Conservation (phyloP, 92 coral and sea anemone genomes). For the Meandrina meandrites region DNA sequence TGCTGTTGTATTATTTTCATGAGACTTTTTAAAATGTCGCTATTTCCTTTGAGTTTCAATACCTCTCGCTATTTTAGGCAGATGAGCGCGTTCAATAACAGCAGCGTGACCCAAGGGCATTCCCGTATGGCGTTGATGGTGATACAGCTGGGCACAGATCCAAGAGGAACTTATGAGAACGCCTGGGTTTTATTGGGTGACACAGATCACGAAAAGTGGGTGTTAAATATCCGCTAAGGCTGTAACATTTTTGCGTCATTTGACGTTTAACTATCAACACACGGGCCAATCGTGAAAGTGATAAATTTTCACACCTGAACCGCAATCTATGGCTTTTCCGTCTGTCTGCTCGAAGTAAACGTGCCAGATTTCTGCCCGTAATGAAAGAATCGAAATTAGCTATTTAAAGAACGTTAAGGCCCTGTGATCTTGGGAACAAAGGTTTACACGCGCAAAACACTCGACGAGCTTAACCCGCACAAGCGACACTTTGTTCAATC, state of each 20-base stretch:
- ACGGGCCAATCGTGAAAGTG: slow-evolving; percentile 11
- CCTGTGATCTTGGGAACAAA: background rate
- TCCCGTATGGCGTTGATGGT: background rate
- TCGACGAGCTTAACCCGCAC: slow-evolving; percentile 14
- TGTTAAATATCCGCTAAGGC: slow-evolving; percentile 33
- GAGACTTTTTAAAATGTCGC: slow-evolving; percentile 8
- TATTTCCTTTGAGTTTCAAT: slow-evolving; percentile 14
- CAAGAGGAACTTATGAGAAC: background rate
- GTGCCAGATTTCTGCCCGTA: slow-evolving; percentile 5
- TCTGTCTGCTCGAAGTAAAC: background rate
- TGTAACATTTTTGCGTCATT: slow-evolving; percentile 23
- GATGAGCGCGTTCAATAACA: background rate
- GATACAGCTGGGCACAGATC: slow-evolving; percentile 8
- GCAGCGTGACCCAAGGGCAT: background rate
- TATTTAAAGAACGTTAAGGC: background rate
- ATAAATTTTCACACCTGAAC: slow-evolving; percentile 10
- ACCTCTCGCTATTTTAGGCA: background rate
- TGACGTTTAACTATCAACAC: slow-evolving; percentile 21
- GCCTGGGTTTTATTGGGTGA: slow-evolving; percentile 12
- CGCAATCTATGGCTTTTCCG: background rate
- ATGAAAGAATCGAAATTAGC: background rate
- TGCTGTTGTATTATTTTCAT: slow-evolving; percentile 4
- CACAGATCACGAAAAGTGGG: slow-evolving; percentile 31
- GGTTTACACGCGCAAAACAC: slow-evolving; percentile 15
- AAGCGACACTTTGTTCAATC: slow-evolving; percentile 17